Evolutionary conservation across 2,797 vertebrate genomes (phyloP).

Genomic region (Ciconia nigra): DNA sequence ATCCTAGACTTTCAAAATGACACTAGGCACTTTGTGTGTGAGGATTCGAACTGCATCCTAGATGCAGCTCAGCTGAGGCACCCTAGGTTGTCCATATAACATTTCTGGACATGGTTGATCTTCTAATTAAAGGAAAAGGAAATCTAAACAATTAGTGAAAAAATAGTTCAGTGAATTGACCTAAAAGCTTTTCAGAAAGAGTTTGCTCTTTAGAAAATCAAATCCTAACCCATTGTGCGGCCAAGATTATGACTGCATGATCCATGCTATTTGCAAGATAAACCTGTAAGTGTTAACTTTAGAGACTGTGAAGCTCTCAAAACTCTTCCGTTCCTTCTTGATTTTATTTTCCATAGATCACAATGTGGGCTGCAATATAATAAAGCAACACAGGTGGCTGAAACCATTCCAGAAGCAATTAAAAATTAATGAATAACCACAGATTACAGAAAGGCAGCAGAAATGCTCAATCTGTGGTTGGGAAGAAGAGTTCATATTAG

Average conservation of each 20-base stretch:
- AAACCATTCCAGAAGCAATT: neutral
- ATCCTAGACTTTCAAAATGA: neutral
- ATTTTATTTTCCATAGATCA: neutral
- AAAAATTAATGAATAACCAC: neutral
- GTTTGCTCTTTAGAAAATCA: neutral
- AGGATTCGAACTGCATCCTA: neutral
- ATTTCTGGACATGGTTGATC: accelerated
- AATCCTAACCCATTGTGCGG: neutral
- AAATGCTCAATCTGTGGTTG: neutral
- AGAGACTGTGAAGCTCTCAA: neutral
- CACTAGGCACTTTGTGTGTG: neutral
- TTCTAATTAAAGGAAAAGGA: neutral
- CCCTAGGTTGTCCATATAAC: neutral
- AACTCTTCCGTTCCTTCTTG: neutral
- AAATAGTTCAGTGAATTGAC: neutral
- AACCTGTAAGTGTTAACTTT: neutral
- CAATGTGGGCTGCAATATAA: neutral
- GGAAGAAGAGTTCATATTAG: neutral
- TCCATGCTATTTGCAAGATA: neutral
- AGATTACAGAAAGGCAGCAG: neutral
- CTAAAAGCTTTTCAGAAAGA: neutral
- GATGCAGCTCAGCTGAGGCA: neutral
- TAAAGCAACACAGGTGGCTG: neutral
- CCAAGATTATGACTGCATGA: neutral
- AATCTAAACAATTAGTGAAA: neutral